These are phyloP conservation scores for Margarornis squamiger DNA, from an alignment of 2,797 vertebrate genomes.

Conservation along the genomic window DNA sequence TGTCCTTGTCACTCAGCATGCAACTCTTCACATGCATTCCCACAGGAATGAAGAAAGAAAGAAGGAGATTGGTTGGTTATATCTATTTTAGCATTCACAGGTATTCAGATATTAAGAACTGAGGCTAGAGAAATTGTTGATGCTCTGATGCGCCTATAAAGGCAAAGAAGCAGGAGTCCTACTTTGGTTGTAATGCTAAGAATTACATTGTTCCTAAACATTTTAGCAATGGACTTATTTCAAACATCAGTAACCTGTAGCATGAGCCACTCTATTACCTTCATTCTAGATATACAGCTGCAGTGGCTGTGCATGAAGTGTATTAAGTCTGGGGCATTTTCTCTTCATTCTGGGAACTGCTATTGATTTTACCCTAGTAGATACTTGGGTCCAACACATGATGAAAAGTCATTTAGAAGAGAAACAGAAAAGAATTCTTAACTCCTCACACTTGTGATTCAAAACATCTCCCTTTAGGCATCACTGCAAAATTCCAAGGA, in stretches of 20 bases:
- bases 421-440: constrained; percentile 35
- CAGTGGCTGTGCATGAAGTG: background rate
- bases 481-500: constrained; percentile 15
- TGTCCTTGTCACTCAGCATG: background rate
- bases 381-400: constrained; percentile 3
- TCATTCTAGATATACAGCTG: constrained; percentile 30
- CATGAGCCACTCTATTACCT: constrained; percentile 39
- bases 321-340: constrained; percentile 59
- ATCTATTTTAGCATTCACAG: background rate
- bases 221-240: background rate
- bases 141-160: background rate
- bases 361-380: constrained; percentile 55
- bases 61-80: background rate
- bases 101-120: background rate
- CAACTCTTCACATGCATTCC: background rate
- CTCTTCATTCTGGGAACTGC: constrained; percentile 25
- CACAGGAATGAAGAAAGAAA: background rate
- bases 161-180: background rate
- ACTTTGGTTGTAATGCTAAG: background rate
- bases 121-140: background rate
- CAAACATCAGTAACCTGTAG: background rate
- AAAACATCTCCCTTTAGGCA: constrained; percentile 27
- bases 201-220: background rate
- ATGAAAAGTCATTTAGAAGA: constrained; percentile 46
- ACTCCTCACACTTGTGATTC: constrained; percentile 57